Base-by-base conservation (phyloP, 2,113 vertebrate genomes). In the Clarias macrocephalus region DNA sequence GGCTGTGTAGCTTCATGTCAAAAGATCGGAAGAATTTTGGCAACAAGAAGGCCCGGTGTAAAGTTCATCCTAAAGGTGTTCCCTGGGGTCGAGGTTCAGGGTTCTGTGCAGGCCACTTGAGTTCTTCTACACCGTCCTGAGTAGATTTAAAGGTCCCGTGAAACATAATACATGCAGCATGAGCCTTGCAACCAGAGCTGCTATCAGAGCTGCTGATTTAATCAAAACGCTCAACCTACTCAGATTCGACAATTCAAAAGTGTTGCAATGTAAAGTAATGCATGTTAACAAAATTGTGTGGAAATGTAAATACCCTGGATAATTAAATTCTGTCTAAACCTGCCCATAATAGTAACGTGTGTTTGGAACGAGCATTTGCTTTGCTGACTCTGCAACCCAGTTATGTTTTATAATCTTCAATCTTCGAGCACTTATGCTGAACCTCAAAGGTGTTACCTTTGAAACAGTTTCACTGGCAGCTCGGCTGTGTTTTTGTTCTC, bases 401-500 rank as follows among this genome's bases (percentile, higher is more conserved):
- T 70, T 30, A 18, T 70, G 30, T 70, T 72, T 72, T 42, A 72
- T 72, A 37, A 72, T 11, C 57, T 30, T 57, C 83, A 42, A 83
- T 84, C 89, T 88, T 79, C 80, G 83, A 11, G 4, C 9, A 9
- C 21, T 57, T 57, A 59, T 19, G 9, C 65, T 70, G 52, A 86
- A 80, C n/a, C 30, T 86, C 63, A 23, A 54, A 80, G 84, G 84
- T 21, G 63, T 86, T 87, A 82, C 25, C 83, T 77, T 60, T 82
- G 42, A 86, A 80, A 83, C 57, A 25, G 80, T 66, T 42, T 84
- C 70, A 79, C 52, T 23, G 42, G 62, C 80, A 68, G 16, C 79
- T 77, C 48, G 79, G 5, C 66, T 86, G 70, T 73, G 84, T 85
- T 90, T 84, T 85, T 86, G 80, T 79, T 86, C 62, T 79, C 57